Evolutionary conservation across 2,888 invertebrate genomes (phyloP).

Genomic region (Girardia tigrina): DNA sequence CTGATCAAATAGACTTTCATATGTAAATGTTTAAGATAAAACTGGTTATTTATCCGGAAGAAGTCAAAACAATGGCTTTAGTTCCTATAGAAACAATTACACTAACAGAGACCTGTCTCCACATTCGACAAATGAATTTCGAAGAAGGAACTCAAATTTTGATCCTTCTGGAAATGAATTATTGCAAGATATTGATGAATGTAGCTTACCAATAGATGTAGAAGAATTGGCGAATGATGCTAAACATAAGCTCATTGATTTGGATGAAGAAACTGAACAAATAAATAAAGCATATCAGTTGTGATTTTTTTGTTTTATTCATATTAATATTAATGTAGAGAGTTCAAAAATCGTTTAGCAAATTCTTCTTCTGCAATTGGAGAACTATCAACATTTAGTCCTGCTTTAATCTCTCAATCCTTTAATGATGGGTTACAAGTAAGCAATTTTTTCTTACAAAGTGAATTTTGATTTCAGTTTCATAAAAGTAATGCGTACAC

Average conservation of each 20-base stretch:
- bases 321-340: not conserved
- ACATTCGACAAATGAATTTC: not conserved
- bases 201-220: not conserved
- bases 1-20: too few species aligned
- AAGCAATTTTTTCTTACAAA: too few species aligned
- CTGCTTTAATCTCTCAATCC: not conserved
- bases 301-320: not conserved
- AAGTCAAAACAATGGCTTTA: not conserved
- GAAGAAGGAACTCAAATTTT: not conserved
- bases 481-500: too few species aligned
- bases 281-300: not conserved
- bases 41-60: not conserved
- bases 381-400: not conserved
- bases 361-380: not conserved
- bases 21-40: too few species aligned
- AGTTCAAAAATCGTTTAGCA: not conserved
- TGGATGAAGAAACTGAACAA: conserved; percentile 13
- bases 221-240: not conserved
- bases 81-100: not conserved
- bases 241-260: not conserved
- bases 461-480: too few species aligned
- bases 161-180: not conserved
- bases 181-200: not conserved
- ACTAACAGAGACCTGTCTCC: not conserved
- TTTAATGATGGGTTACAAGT: not conserved